Percentiles rank a stretch among this genome's conserved stretches.
phyloP scores from a whole-genome alignment of 2,888 invertebrate genomes.

The Eurytoma adleriae region DNA sequence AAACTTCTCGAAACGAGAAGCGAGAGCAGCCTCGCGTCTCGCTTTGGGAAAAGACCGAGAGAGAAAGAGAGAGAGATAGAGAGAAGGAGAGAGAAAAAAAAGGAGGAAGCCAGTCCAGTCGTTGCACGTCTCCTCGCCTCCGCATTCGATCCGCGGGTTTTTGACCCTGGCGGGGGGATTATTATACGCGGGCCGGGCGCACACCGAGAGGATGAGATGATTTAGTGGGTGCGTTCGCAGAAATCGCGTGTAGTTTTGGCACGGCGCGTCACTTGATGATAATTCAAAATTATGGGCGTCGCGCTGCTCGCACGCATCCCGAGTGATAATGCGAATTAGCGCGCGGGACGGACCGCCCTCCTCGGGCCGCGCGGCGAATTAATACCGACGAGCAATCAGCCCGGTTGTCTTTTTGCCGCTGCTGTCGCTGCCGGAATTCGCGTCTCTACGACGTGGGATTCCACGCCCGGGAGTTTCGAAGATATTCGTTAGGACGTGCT shows the following conservation, averaged over 20 bases:
- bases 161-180: constrained; percentile 58
- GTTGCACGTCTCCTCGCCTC: constrained; percentile 16
- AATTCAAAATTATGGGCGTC: constrained; percentile 54
- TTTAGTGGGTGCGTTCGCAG: constrained; percentile 48
- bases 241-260: constrained; percentile 76
- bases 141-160: constrained; percentile 55
- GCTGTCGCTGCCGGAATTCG: too few relatives aligned
- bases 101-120: constrained; percentile 1
- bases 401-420: too few relatives aligned
- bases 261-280: constrained; percentile 52
- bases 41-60: constrained; percentile 16
- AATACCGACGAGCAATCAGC: too few relatives aligned
- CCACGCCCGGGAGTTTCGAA: too few relatives aligned
- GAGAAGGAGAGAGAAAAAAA: constrained; percentile 6
- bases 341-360: not conserved
- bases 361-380: too few relatives aligned
- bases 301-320: not conserved
- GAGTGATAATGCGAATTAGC: constrained; percentile 39
- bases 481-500: too few relatives aligned
- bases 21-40: constrained; percentile 60
- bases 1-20: constrained; percentile 62
- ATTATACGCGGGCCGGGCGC: constrained; percentile 57
- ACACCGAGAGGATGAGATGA: constrained; percentile 38
- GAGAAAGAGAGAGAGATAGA: constrained; percentile 29
- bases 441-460: too few relatives aligned